Conservation (phyloP, 2,888 invertebrate species). For the Megastigmus dorsalis region DNA sequence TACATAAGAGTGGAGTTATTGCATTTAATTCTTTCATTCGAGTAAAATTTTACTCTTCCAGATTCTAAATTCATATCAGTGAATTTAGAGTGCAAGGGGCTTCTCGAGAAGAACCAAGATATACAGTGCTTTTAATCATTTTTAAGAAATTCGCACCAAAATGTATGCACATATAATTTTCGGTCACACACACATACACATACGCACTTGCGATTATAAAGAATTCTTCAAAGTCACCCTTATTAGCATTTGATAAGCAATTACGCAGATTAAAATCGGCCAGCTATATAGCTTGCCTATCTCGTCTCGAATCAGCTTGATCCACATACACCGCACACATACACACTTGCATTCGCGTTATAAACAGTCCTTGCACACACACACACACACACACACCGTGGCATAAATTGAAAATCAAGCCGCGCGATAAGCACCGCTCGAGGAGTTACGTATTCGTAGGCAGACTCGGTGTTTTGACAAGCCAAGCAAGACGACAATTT, state of each 20-base stretch:
- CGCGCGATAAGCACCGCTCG: slow-evolving; percentile 18
- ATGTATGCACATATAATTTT: not conserved
- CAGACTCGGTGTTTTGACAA: slow-evolving; percentile 51
- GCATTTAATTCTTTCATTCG: too few relatives aligned
- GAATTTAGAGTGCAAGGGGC: too few relatives aligned
- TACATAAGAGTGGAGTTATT: too few relatives aligned
- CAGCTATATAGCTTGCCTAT: slow-evolving; percentile 23
- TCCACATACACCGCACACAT: not conserved
- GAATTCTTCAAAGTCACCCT: slow-evolving; percentile 40
- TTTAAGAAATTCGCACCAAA: not conserved
- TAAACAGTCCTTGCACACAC: not conserved
- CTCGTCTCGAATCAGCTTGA: slow-evolving; percentile 7
- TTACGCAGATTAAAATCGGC: slow-evolving; percentile 50
- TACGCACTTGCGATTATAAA: not conserved
- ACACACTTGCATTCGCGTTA: not conserved
- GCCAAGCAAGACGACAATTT: slow-evolving; percentile 56
- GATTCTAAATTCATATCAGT: too few relatives aligned
- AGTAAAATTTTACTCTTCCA: too few relatives aligned
- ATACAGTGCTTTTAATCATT: too few relatives aligned
- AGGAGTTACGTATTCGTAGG: not conserved
- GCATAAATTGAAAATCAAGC: slow-evolving; percentile 52
- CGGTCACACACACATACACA: too few relatives aligned
- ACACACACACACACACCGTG: not conserved
- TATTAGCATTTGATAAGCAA: slow-evolving; percentile 54
- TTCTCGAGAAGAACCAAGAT: too few relatives aligned